Percentiles rank a stretch among this genome's conserved stretches.
Evolutionary conservation across 2,797 vertebrate species (phyloP).

Genomic region (Sebastes minor): DNA sequence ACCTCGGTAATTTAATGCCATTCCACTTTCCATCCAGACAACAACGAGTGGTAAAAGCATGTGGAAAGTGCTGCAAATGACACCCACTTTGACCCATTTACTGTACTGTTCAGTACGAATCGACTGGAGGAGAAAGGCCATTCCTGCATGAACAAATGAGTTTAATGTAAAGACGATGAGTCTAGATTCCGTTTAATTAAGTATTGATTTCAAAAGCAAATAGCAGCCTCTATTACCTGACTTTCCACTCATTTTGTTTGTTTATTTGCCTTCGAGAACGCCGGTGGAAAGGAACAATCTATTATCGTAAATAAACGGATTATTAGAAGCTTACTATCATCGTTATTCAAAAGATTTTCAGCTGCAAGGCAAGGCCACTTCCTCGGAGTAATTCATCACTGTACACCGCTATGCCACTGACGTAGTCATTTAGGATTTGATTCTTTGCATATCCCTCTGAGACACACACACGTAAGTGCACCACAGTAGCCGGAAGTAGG

Average conservation of each 20-base stretch:
- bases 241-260: neutral
- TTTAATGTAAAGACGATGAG: neutral
- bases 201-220: conserved; percentile 37
- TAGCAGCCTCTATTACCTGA: neutral
- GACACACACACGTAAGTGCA: neutral
- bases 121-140: neutral
- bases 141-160: neutral
- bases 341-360: neutral
- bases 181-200: conserved; percentile 29
- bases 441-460: conserved; percentile 1
- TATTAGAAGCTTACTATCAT: neutral
- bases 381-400: neutral
- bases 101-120: neutral
- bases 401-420: neutral
- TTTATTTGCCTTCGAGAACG: neutral
- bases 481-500: neutral
- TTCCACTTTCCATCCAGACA: conserved; percentile 23
- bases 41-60: conserved; percentile 35
- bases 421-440: conserved; percentile 1
- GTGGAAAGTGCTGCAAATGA: conserved; percentile 19
- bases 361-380: neutral
- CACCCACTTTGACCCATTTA: conserved; percentile 19
- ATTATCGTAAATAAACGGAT: neutral
- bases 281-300: neutral
- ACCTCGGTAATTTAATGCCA: conserved; percentile 34